Conservation (phyloP, 2,797 vertebrate genomes). For the Phrynocephalus vlangalii region DNA sequence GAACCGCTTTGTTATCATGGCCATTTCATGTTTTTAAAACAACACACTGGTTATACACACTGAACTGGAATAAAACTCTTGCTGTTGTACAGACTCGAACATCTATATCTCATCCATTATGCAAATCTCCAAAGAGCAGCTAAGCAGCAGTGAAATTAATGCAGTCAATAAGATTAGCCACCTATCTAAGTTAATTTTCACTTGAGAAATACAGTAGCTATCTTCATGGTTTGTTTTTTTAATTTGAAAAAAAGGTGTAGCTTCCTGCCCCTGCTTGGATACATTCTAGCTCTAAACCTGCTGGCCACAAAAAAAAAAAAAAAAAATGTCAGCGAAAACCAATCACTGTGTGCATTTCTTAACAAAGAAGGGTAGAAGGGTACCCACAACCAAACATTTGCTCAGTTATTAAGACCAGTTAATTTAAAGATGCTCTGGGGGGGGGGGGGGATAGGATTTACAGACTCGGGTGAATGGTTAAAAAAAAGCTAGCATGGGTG, state of each 20-base stretch:
- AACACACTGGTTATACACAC: slow-evolving; percentile 63
- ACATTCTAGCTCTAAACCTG: background rate
- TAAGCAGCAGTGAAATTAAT: slow-evolving; percentile 62
- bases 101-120: slow-evolving; percentile 72
- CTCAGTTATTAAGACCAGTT: background rate
- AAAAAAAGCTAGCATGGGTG: too few relatives aligned
- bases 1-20: slow-evolving; percentile 23
- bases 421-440: background rate
- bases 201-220: slow-evolving; percentile 49
- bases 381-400: background rate
- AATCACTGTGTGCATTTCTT: background rate
- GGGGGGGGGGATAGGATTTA: background rate
- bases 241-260: slow-evolving; percentile 40
- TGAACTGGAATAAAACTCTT: slow-evolving; percentile 62
- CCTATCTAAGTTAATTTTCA: slow-evolving; percentile 62
- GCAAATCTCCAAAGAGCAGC: slow-evolving; percentile 71
- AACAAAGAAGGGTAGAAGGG: background rate
- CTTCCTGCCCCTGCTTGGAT: background rate
- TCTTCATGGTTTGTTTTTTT: slow-evolving; percentile 39
- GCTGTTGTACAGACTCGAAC: slow-evolving; percentile 55
- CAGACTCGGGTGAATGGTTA: background rate
- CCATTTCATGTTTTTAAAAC: slow-evolving; percentile 64
- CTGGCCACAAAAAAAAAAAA: background rate
- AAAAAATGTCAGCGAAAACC: background rate
- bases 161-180: slow-evolving; percentile 58